Evolutionary conservation across 2,888 invertebrate species (phyloP).

Genomic region (Folsomia candida): DNA sequence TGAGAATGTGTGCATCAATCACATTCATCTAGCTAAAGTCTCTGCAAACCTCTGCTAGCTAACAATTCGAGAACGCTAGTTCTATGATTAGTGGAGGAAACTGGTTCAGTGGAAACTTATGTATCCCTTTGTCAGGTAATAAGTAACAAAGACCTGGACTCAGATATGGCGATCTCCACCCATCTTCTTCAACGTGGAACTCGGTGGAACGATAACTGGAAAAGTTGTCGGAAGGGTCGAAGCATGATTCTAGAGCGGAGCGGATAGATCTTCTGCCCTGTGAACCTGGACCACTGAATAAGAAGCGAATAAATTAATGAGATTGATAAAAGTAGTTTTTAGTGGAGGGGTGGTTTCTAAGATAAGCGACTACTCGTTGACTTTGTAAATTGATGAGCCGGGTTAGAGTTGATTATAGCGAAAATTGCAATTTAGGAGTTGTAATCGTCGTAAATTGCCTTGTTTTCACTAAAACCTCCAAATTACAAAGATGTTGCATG

Average conservation of each 20-base stretch:
- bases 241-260: slow-evolving; percentile 83
- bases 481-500: slow-evolving; percentile 57
- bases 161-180: not conserved
- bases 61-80: too few relatives aligned
- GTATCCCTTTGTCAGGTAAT: not conserved
- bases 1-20: not conserved
- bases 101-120: too few relatives aligned
- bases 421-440: slow-evolving; percentile 62
- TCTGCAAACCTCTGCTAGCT: too few relatives aligned
- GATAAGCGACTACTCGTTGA: slow-evolving; percentile 55
- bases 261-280: slow-evolving; percentile 69
- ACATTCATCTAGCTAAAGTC: too few relatives aligned
- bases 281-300: slow-evolving; percentile 75
- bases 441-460: slow-evolving; percentile 62
- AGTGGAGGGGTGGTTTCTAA: not conserved
- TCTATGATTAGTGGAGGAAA: too few relatives aligned
- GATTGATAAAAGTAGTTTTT: not conserved
- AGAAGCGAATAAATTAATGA: not conserved
- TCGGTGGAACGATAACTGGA: slow-evolving; percentile 82
- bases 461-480: slow-evolving; percentile 61
- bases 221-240: slow-evolving; percentile 86
- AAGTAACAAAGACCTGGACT: not conserved
- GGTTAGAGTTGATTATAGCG: slow-evolving; percentile 59
- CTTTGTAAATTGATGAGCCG: slow-evolving; percentile 59
- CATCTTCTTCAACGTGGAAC: too few relatives aligned